Evolutionary conservation across 2,797 vertebrate genomes (phyloP).

Genomic region (Sebastes baramenuke): DNA sequence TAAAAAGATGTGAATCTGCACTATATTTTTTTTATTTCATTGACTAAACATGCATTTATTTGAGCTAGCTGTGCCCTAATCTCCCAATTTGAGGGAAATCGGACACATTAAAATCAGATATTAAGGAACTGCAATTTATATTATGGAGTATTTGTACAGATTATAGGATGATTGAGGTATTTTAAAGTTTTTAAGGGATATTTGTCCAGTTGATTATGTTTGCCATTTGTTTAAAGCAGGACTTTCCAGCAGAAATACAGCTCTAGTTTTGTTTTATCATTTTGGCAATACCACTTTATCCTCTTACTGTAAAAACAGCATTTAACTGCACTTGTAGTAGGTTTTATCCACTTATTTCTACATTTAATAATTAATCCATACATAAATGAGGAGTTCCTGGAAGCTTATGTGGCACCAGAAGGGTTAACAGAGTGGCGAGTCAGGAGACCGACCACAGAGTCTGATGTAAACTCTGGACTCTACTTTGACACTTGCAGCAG

Average conservation of each 20-base stretch:
- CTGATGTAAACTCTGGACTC: constrained; percentile 61
- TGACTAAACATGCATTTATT: background rate
- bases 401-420: background rate
- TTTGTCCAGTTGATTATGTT: background rate
- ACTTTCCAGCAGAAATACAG: background rate
- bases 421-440: constrained; percentile 30
- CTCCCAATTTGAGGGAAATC: background rate
- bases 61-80: background rate
- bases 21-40: background rate
- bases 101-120: background rate
- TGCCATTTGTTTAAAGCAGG: background rate
- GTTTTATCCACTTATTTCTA: background rate
- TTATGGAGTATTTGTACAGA: background rate
- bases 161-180: background rate
- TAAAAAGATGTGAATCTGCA: background rate
- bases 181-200: background rate
- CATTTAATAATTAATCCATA: background rate
- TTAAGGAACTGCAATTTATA: background rate
- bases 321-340: background rate
- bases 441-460: constrained; percentile 33
- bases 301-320: background rate
- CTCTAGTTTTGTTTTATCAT: background rate
- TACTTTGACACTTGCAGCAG: constrained; percentile 55
- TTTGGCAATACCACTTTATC: background rate
- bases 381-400: background rate